These are phyloP conservation scores for Folsomia candida DNA, from an alignment of 2,888 invertebrate genomes.

Conservation along the genomic window DNA sequence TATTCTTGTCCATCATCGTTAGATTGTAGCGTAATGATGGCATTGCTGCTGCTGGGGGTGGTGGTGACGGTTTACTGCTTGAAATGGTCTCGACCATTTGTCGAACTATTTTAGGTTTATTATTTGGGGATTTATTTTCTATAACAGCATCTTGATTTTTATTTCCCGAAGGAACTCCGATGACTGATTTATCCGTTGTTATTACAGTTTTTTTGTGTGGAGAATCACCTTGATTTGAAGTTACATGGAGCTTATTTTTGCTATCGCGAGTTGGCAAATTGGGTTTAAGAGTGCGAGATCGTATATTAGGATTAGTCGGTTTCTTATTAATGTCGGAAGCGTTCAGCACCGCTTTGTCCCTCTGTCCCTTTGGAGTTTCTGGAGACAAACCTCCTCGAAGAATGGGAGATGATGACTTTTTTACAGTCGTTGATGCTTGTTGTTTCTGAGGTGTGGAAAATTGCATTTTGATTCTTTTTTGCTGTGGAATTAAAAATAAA, in stretches of 20 bases:
- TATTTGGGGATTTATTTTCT: not conserved
- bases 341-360: not conserved
- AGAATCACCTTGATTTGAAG: not conserved
- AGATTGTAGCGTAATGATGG: too few relatives aligned
- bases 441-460: not conserved
- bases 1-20: too few relatives aligned
- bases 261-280: not conserved
- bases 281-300: too few relatives aligned
- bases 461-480: conserved; percentile 5
- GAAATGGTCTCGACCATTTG: too few relatives aligned
- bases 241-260: conserved; percentile 5
- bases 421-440: not conserved
- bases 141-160: not conserved
- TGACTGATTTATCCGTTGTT: not conserved
- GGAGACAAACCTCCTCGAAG: not conserved
- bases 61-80: too few relatives aligned
- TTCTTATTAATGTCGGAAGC: not conserved
- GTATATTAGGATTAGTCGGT: not conserved
- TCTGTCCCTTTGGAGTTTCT: not conserved
- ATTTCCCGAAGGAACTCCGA: not conserved
- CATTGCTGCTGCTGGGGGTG: too few relatives aligned
- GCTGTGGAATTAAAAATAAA: not conserved
- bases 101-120: too few relatives aligned
- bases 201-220: not conserved
- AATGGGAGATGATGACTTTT: not conserved